Percentiles rank a stretch among this genome's conserved stretches.
phyloP scores from a whole-genome alignment of 2,113 vertebrate genomes.

The Coracopsis vasa region DNA sequence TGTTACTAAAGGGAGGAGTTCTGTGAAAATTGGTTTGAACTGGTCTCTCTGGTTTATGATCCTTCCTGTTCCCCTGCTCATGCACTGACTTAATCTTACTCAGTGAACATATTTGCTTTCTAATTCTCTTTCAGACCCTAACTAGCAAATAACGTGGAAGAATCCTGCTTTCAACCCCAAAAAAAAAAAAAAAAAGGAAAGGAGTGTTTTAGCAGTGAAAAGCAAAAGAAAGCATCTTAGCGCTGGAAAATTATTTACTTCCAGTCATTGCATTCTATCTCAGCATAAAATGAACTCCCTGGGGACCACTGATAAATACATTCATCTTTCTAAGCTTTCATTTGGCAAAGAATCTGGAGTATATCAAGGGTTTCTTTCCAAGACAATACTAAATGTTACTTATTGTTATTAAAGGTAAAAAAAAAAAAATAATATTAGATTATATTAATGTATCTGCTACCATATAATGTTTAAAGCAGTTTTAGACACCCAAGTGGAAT shows the following conservation, averaged over 20 bases:
- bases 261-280: not conserved
- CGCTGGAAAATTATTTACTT: not conserved
- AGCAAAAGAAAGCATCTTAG: not conserved
- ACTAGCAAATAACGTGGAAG: not conserved
- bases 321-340: not conserved
- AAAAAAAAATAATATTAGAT: not conserved
- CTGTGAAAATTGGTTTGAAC: slow-evolving; percentile 52
- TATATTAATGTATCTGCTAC: not conserved
- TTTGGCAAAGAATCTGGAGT: not conserved
- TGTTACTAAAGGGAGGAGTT: slow-evolving; percentile 39
- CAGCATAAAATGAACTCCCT: not conserved
- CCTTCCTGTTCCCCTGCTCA: slow-evolving; percentile 54
- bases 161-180: not conserved
- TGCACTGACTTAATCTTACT: slow-evolving; percentile 33
- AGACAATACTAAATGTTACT: not conserved
- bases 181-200: not conserved
- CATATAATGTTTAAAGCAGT: not conserved
- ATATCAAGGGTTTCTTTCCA: not conserved
- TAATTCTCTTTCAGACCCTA: slow-evolving; percentile 21
- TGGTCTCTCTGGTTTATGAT: slow-evolving; percentile 57
- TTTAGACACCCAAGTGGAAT: not conserved
- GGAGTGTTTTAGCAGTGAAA: not conserved
- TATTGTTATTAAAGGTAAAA: not conserved
- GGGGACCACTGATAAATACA: not conserved
- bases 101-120: not conserved